phyloP scores from a whole-genome alignment of 2,888 invertebrate species.

The Phyllotreta striolata region DNA sequence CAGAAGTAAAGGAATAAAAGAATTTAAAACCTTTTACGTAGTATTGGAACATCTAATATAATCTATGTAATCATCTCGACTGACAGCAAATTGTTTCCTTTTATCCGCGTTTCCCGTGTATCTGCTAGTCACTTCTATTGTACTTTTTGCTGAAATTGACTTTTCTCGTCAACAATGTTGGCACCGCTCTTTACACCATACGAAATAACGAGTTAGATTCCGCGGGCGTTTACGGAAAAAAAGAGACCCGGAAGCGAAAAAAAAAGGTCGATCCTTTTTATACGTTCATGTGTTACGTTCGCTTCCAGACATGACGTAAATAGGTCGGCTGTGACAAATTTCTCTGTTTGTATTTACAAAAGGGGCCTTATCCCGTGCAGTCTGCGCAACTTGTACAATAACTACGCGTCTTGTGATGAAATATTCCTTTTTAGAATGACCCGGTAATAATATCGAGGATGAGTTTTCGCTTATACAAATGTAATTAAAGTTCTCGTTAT shows the following conservation, averaged over 20 bases:
- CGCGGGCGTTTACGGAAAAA: slow-evolving; percentile 35
- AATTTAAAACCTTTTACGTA: too few species aligned
- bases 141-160: slow-evolving; percentile 4
- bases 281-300: slow-evolving; percentile 39
- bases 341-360: slow-evolving; percentile 46
- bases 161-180: neutral
- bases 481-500: neutral
- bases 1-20: too few species aligned
- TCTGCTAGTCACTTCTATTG: slow-evolving; percentile 1
- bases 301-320: slow-evolving; percentile 45
- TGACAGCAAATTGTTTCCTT: too few species aligned
- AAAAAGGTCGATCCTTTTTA: slow-evolving; percentile 42
- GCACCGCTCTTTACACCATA: slow-evolving; percentile 2
- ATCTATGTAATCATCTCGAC: too few species aligned
- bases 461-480: slow-evolving; percentile 7
- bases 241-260: slow-evolving; percentile 32
- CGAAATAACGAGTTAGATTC: slow-evolving; percentile 21
- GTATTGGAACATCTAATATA: too few species aligned
- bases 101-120: too few species aligned
- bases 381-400: neutral
- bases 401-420: slow-evolving; percentile 7
- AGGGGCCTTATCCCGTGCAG: slow-evolving; percentile 22
- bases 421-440: slow-evolving; percentile 16
- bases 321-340: slow-evolving; percentile 51
- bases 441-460: slow-evolving; percentile 2